Evolutionary conservation across 2,888 invertebrate species (phyloP), one percentile per base, ranked within the genome.

Genomic region (Caenorhabditis virilis): DNA sequence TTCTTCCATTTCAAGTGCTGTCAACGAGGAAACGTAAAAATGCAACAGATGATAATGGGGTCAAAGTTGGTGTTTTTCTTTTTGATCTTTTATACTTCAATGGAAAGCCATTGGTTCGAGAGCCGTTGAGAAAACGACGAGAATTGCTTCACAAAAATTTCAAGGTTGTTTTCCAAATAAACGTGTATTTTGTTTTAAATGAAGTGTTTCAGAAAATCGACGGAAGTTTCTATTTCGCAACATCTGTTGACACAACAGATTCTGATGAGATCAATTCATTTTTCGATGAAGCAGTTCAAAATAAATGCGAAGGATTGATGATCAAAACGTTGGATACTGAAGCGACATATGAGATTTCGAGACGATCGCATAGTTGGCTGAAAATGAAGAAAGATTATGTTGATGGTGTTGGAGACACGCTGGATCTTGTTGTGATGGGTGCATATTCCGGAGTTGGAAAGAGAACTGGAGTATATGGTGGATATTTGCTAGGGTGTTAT

Each of bases 241-340:
- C 89, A 6, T 88, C 88, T 39, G 85, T 90, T 60, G 93, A 95
- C 84, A 92, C 93, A 6, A 88, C 86, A 49, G 89, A 89, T 55
- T 89, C 91, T 83, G 97, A 98, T 82, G 92, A 93, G 83, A 92
- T 98, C 54, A 91, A 92, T 84, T 90, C 89, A 76, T 95, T 95
- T 85, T 87, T 98, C 53, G 95, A 97, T 54, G 93, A 93, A 82
- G 91, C 95, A 4, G 89, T 98, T 53, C 92, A 82, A 87, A 93
- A 91, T 52, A 93, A 94, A 83, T 98, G 98, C 85, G 98, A 98
- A 87, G 98, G 98, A 1, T 87, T 98, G 56, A 98, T 98, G 97
- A 92, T 98, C 7, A 98, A 98, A 87, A 92, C 95, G 0, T 86
- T 98, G 49, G 88, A 90, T 75, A 89, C 89, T 27, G 90, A 91